phyloP scores from a whole-genome alignment of 2,888 invertebrate species.

The Chrysolina haemoptera region DNA sequence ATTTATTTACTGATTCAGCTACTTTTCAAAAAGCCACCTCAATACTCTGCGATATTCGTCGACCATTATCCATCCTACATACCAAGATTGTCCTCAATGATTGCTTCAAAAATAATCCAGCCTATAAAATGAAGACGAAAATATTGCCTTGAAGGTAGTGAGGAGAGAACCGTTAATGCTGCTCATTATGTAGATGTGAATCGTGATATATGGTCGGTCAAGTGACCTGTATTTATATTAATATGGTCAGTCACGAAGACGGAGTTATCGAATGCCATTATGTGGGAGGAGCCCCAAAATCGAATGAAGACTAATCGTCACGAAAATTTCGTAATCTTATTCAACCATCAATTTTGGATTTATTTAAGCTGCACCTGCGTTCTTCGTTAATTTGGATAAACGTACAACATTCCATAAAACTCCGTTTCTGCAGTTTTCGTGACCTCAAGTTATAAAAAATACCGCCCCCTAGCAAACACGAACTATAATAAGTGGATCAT shows the following conservation, averaged over 20 bases:
- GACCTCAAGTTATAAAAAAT: background rate
- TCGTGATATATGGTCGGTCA: constrained; percentile 24
- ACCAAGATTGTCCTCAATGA: no score
- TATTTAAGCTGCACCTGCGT: background rate
- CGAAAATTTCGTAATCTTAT: background rate
- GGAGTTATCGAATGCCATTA: constrained; percentile 16
- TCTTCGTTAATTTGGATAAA: constrained; percentile 1
- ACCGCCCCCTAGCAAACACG: background rate
- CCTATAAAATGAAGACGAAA: background rate
- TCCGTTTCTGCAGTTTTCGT: background rate
- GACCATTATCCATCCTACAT: no score
- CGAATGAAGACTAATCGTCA: constrained; percentile 9
- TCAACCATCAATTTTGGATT: background rate
- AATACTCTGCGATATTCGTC: no score
- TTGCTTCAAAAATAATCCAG: background rate
- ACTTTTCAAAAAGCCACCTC: no score
- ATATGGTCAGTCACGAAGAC: constrained; percentile 17
- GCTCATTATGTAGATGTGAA: constrained; percentile 13
- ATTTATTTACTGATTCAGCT: no score
- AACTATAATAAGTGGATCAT: background rate
- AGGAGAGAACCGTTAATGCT: constrained; percentile 17
- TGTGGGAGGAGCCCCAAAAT: constrained; percentile 15
- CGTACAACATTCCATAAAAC: background rate
- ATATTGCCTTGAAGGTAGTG: background rate
- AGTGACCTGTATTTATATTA: constrained; percentile 19